phyloP scores from a whole-genome alignment of 2,113 vertebrate species.

The Oryzias melastigma region DNA sequence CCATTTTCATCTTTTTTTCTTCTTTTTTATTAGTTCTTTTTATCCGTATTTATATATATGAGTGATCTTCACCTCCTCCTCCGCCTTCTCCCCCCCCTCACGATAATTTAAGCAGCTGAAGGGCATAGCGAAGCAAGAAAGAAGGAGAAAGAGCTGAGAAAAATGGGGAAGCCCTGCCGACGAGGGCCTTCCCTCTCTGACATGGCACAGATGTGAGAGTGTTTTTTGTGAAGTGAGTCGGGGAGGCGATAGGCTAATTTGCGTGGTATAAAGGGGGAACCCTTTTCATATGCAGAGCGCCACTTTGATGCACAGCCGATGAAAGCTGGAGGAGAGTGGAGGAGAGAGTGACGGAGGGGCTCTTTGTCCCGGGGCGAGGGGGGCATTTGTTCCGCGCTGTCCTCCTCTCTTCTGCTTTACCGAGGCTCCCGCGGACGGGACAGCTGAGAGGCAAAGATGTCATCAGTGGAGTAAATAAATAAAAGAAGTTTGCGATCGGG shows the following conservation, averaged over 20 bases:
- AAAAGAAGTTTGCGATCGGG: too few relatives aligned
- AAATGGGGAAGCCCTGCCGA: slow-evolving; percentile 63
- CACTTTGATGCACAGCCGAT: slow-evolving; percentile 76
- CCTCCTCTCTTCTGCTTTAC: slow-evolving; percentile 57
- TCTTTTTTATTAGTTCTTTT: slow-evolving; percentile 46
- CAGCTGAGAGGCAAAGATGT: slow-evolving; percentile 74
- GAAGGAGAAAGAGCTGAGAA: slow-evolving; percentile 55
- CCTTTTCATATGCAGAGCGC: slow-evolving; percentile 77
- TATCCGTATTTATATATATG: slow-evolving; percentile 37
- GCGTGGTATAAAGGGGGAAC: slow-evolving; percentile 68
- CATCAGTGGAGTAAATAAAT: slow-evolving; percentile 66
- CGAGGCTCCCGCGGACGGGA: slow-evolving; percentile 71
- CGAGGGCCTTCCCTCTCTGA: slow-evolving; percentile 69
- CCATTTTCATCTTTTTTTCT: slow-evolving; percentile 43
- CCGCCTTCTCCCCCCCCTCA: slow-evolving; percentile 37
- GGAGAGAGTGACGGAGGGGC: slow-evolving; percentile 72
- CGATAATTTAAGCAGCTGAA: slow-evolving; percentile 84
- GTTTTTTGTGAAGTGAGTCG: slow-evolving; percentile 67
- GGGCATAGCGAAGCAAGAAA: slow-evolving; percentile 72
- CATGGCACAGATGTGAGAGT: slow-evolving; percentile 76
- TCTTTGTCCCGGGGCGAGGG: slow-evolving; percentile 87
- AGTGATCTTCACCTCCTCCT: slow-evolving; percentile 51
- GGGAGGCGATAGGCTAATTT: slow-evolving; percentile 76
- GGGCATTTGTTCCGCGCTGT: slow-evolving; percentile 84
- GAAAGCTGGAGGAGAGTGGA: slow-evolving; percentile 68